Conservation (phyloP, 2,113 vertebrate genomes). For the Noctilio leporinus region DNA sequence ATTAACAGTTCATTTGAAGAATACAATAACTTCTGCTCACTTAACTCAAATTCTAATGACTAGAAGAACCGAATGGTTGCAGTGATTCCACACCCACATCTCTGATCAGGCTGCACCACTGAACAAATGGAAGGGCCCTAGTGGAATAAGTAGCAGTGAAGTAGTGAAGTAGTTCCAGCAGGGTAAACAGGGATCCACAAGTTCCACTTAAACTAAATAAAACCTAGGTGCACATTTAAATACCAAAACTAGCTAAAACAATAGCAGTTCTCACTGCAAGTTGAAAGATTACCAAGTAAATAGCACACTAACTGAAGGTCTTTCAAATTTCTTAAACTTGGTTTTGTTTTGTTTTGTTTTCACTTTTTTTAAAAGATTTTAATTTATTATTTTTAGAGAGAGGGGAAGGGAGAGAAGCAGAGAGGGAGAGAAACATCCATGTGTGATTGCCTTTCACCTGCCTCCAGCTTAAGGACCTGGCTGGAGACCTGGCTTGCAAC, state of each 20-base stretch:
- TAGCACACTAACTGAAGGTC: neutral
- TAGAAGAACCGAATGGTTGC: neutral
- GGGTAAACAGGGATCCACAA: neutral
- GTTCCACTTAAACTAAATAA: neutral
- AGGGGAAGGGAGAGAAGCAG: no score
- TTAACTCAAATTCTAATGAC: constrained; percentile 28
- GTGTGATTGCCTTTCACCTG: no score
- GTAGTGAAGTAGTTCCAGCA: neutral
- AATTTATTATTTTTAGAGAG: no score
- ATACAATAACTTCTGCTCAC: constrained; percentile 11
- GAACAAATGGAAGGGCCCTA: neutral
- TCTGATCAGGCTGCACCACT: neutral
- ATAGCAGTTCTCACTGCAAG: neutral
- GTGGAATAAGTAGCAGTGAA: neutral
- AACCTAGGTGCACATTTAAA: neutral
- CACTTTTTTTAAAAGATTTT: no score
- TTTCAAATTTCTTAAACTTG: neutral
- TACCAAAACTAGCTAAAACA: neutral
- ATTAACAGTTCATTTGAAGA: constrained; percentile 36
- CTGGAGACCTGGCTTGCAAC: no score
- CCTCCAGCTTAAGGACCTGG: no score
- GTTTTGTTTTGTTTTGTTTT: no score
- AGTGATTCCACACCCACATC: neutral
- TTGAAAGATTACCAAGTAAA: neutral
- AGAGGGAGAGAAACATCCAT: no score